Evolutionary conservation across 2,113 vertebrate species (phyloP).

Genomic region (Setophaga petechia): DNA sequence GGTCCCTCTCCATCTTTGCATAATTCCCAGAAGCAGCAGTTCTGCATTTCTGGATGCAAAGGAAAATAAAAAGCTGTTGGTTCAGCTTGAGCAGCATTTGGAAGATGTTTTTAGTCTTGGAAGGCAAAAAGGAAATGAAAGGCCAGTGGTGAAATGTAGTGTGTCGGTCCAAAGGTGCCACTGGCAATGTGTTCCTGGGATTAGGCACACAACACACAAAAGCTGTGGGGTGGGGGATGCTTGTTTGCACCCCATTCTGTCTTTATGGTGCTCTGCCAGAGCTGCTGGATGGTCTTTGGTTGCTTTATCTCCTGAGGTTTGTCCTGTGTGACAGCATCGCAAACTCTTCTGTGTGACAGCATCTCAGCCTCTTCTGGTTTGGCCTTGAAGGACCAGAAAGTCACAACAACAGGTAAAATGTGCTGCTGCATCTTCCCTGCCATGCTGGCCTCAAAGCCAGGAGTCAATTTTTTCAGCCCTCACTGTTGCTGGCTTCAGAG

Average conservation of each 20-base stretch:
- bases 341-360: neutral
- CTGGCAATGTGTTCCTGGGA: neutral
- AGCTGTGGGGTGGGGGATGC: neutral
- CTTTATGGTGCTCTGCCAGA: neutral
- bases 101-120: neutral
- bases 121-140: neutral
- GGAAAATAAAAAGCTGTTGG: neutral
- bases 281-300: neutral
- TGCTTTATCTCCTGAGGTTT: neutral
- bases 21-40: neutral
- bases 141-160: neutral
- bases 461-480: neutral
- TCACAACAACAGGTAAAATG: neutral
- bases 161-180: neutral
- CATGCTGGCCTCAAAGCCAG: neutral
- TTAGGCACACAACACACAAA: neutral
- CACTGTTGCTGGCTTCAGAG: neutral
- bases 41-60: neutral
- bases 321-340: neutral
- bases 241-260: neutral
- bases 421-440: neutral
- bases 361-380: neutral
- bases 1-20: neutral
- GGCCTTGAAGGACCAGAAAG: neutral
- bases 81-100: neutral